A percentile compares a stretch with the other conserved stretches of the same genome.
Evolutionary conservation across 2,888 invertebrate genomes (phyloP).

Genomic region (Ommatoiulus sabulosus): DNA sequence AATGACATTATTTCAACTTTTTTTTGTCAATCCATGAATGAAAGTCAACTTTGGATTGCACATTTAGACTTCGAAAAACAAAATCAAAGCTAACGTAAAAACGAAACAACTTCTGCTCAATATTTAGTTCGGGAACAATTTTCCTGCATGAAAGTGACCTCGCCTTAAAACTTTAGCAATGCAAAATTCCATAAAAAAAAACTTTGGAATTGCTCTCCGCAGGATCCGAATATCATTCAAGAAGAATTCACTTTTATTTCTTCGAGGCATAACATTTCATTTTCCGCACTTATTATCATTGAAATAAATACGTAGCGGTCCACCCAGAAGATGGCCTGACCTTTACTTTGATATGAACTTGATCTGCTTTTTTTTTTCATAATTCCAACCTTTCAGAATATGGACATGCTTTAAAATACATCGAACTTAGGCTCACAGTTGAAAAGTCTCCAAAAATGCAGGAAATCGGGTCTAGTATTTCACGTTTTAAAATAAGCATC

Average conservation of each 20-base stretch:
- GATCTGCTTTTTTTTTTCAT: background rate
- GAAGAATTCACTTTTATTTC: background rate
- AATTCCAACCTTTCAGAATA: background rate
- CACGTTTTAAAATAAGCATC: background rate
- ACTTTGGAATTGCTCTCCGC: background rate
- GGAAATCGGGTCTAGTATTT: background rate
- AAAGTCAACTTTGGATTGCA: too few relatives aligned
- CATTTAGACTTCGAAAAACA: too few relatives aligned
- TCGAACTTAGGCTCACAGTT: background rate
- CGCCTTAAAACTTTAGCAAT: background rate
- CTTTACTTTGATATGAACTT: background rate
- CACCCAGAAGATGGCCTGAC: constrained; percentile 1
- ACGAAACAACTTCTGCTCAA: too few relatives aligned
- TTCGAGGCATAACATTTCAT: background rate
- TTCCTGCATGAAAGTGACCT: background rate
- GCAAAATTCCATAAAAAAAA: background rate
- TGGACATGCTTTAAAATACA: too few relatives aligned
- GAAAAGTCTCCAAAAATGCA: background rate
- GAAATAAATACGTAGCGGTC: background rate
- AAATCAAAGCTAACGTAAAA: too few relatives aligned
- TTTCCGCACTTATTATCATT: background rate
- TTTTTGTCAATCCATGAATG: too few relatives aligned
- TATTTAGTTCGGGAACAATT: background rate
- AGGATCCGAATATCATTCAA: background rate
- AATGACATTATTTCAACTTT: too few relatives aligned